A percentile compares a stretch with the other conserved stretches of the same genome.
phyloP scores from a whole-genome alignment of 2,797 vertebrate genomes.

The Phyllotis vaccarum region DNA sequence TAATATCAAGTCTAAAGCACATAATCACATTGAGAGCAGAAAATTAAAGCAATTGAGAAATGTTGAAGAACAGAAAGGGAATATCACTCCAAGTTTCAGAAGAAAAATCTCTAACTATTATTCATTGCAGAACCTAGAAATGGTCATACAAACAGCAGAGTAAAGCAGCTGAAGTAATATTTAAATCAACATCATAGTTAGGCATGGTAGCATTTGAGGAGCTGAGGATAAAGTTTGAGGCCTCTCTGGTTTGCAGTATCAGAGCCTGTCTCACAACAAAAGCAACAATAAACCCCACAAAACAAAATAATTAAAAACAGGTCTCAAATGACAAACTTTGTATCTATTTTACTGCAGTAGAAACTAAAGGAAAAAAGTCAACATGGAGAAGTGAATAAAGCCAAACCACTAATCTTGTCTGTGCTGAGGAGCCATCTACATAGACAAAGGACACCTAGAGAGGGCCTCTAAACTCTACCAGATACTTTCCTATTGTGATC shows the following conservation, averaged over 20 bases:
- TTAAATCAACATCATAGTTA: neutral
- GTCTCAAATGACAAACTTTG: neutral
- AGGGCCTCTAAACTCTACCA: neutral
- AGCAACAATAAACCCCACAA: neutral
- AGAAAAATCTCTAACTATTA: neutral
- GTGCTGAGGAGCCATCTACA: neutral
- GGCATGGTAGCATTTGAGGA: neutral
- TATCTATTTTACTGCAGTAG: neutral
- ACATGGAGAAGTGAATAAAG: neutral
- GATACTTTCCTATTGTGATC: neutral
- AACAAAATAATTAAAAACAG: neutral
- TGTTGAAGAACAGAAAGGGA: neutral
- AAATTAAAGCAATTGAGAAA: neutral
- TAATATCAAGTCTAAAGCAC: neutral
- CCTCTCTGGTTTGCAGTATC: neutral
- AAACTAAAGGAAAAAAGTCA: neutral
- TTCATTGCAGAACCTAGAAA: slow-evolving; percentile 13
- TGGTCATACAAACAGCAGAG: neutral
- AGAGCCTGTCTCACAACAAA: neutral
- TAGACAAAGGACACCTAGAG: neutral
- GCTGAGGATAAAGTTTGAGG: neutral
- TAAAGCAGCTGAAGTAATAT: neutral
- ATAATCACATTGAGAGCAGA: neutral
- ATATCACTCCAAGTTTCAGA: neutral
- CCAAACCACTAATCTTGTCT: neutral